Base-by-base conservation (phyloP, 2,888 invertebrate species). In the Synergus gifuensis region DNA sequence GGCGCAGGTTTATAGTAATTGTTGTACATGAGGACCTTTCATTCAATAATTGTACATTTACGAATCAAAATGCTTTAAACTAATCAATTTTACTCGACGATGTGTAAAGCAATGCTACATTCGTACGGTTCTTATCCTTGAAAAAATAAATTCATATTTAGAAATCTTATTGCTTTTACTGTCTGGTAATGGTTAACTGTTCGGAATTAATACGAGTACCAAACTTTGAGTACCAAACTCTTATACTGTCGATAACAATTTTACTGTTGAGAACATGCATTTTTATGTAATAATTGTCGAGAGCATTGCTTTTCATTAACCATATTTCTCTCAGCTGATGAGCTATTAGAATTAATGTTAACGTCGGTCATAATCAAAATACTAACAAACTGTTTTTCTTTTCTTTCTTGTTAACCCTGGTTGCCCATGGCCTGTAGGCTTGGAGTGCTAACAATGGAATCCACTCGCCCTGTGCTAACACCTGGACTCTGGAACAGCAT, bases 341-440 rank as follows among this genome's bases (percentile, higher is more conserved):
- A 89, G 88, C 89, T 87, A 87, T 86, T 86, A 86, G 86, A 85
- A 82, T 86, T 84, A 78, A 77, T 66, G 58, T 54, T 64, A 79
- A 79, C 60, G 67, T 49, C 67, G 66, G 67, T 90, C 90, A 91
- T 90, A 90, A 91, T 90, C 88, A 87, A 88, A 89, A 87, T 93
- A 95, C 95, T 95, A 95, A 95, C 94, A 94, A 94, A 94, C 94
- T 95, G 94, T 95, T 95, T 94, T 94, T 94, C 94, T 94, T 95
- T 94, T 94, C 94, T 94, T 94, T 92, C 92, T 92, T 92, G 91
- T 94, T 95, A 95, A 93, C 93, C 94, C 94, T 94, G 94, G 94
- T 94, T 92, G 92, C 91, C 92, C 92, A 91, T 92, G 92, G 92
- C 93, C 92, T 93, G 92, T 95, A 95, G 95, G 95, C 95, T 94